These are phyloP conservation scores for Chelonus formosanus DNA, from an alignment of 2,888 invertebrate species.

Conservation along the genomic window DNA sequence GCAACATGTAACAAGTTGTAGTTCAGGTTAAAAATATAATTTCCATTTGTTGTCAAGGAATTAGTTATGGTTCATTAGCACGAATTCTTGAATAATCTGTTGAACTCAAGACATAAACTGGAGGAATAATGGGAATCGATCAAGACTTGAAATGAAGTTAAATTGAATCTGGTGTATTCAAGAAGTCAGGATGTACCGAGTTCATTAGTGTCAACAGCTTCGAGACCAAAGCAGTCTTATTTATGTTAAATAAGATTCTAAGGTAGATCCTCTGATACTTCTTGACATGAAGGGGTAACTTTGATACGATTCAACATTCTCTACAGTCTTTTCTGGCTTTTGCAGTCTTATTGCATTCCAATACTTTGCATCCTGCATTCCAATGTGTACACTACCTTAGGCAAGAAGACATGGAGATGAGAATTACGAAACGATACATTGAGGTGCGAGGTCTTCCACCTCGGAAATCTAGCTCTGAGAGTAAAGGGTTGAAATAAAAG, in stretches of 20 bases:
- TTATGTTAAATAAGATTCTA: background rate
- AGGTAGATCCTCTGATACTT: conserved; percentile 1
- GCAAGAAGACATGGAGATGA: conserved; percentile 17
- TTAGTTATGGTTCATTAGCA: no score
- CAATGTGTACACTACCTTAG: conserved; percentile 25
- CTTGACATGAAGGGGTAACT: conserved; percentile 4
- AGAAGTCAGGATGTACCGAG: conserved; percentile 12
- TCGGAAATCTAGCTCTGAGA: background rate
- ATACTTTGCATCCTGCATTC: conserved; percentile 36
- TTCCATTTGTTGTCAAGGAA: no score
- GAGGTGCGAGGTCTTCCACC: conserved; percentile 25
- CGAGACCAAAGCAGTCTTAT: conserved; percentile 6
- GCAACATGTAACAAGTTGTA: no score
- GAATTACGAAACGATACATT: conserved; percentile 12
- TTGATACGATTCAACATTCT: background rate
- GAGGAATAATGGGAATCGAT: no score
- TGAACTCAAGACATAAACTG: no score
- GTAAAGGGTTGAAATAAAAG: conserved; percentile 9
- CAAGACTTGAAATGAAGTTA: background rate
- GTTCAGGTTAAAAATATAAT: no score
- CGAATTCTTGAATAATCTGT: no score
- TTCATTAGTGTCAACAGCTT: conserved; percentile 13
- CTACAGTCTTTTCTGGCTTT: conserved; percentile 1
- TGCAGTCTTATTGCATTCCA: conserved; percentile 6
- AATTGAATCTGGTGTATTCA: conserved; percentile 10